Evolutionary conservation across 2,797 vertebrate genomes (phyloP).

Genomic region (Hippoglossus hippoglossus): DNA sequence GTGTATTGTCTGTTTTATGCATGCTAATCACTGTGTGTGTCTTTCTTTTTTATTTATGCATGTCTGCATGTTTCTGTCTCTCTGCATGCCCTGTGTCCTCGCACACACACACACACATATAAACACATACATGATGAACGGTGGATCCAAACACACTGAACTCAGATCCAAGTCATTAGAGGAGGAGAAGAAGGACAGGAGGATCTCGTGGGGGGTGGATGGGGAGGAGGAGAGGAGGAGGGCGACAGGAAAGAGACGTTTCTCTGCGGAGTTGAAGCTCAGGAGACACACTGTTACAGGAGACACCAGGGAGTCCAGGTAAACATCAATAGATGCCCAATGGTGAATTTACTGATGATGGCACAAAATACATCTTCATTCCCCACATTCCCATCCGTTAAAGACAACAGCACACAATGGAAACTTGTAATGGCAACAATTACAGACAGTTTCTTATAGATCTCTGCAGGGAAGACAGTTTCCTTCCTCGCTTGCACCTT

Average conservation of each 20-base stretch:
- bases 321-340: constrained; percentile 39
- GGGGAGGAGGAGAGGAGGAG: constrained; percentile 76
- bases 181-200: constrained; percentile 84
- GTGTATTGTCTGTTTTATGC: constrained; percentile 22
- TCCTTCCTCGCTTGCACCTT: constrained; percentile 1
- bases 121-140: not conserved
- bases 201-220: constrained; percentile 82
- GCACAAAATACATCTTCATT: not conserved
- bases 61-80: constrained; percentile 61
- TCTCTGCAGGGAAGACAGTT: not conserved
- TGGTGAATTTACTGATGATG: constrained; percentile 1
- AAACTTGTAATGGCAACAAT: constrained; percentile 10
- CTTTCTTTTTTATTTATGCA: constrained; percentile 71
- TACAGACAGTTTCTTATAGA: constrained; percentile 12
- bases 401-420: not conserved
- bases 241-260: constrained; percentile 72
- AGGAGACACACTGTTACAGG: constrained; percentile 83
- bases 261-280: constrained; percentile 82
- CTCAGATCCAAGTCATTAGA: constrained; percentile 85
- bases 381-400: not conserved
- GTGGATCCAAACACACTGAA: constrained; percentile 39
- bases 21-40: constrained; percentile 68
- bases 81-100: constrained; percentile 44
- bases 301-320: constrained; percentile 81
- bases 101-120: not conserved